Conservation (phyloP, 2,797 vertebrate species). For the Chloroceryle amazona region DNA sequence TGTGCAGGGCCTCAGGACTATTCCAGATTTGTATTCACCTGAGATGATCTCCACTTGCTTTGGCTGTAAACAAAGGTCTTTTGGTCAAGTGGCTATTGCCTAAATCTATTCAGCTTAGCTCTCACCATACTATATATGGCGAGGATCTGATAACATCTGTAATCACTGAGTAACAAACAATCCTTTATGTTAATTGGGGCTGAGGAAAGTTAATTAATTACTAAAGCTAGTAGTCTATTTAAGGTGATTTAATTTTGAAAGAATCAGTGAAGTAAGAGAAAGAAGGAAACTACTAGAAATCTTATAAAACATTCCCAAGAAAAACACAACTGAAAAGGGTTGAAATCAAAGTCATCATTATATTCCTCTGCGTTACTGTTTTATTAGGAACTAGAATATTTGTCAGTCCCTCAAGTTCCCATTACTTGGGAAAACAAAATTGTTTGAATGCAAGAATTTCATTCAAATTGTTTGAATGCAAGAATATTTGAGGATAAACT, state of each 20-base stretch:
- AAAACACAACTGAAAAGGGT: rapidly evolving
- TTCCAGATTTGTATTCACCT: not conserved
- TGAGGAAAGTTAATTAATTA: not conserved
- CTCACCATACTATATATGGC: not conserved
- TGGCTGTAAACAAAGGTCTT: not conserved
- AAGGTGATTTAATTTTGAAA: not conserved
- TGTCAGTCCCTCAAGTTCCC: rapidly evolving
- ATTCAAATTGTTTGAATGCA: not conserved
- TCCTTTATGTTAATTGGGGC: not conserved
- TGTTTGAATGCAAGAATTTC: not conserved
- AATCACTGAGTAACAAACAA: not conserved
- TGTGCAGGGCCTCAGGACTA: not conserved
- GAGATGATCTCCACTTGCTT: not conserved
- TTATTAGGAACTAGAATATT: not conserved
- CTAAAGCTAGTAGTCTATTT: not conserved
- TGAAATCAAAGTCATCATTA: rapidly evolving
- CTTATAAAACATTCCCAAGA: not conserved
- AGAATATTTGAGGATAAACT: not conserved
- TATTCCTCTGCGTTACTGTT: rapidly evolving
- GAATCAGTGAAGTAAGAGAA: not conserved
- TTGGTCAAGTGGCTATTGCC: not conserved
- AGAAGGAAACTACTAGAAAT: not conserved
- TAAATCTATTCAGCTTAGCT: not conserved
- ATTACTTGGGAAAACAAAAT: not conserved
- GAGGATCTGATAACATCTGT: not conserved